Conservation (phyloP, 2,888 invertebrate species). For the Ornithoptera priamus region DNA sequence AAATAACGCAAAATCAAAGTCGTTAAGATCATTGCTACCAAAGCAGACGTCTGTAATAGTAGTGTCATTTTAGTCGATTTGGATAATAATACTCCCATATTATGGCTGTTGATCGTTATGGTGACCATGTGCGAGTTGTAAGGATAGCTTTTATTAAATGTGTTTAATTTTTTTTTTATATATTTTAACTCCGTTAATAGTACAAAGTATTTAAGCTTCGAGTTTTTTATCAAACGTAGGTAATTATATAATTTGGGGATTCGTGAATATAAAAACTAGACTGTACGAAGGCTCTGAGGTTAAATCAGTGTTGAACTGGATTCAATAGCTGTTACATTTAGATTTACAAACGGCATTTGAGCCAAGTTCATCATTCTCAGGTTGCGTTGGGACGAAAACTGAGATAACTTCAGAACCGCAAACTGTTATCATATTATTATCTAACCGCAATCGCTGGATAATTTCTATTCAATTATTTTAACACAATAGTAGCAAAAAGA, state of each 20-base stretch:
- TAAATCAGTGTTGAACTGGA: slow-evolving; percentile 8
- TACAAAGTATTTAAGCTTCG: slow-evolving; percentile 58
- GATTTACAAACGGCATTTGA: slow-evolving; percentile 20
- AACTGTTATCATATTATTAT: slow-evolving; percentile 29
- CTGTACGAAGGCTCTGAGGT: slow-evolving; percentile 15
- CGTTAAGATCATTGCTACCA: slow-evolving; percentile 22
- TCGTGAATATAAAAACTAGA: slow-evolving; percentile 3
- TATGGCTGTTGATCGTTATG: slow-evolving; percentile 45
- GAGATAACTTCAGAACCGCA: slow-evolving; percentile 25
- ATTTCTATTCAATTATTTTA: slow-evolving; percentile 31
- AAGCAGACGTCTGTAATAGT: slow-evolving; percentile 38
- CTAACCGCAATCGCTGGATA: slow-evolving; percentile 26
- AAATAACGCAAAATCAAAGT: slow-evolving; percentile 24
- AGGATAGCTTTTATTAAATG: slow-evolving; percentile 51
- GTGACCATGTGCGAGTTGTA: slow-evolving; percentile 32
- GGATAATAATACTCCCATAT: slow-evolving; percentile 53
- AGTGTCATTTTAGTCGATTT: slow-evolving; percentile 50
- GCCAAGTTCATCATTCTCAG: slow-evolving; percentile 18
- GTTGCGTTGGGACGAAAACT: slow-evolving; percentile 13
- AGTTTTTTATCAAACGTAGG: slow-evolving; percentile 21
- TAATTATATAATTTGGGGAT: slow-evolving; percentile 25
- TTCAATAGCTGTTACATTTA: slow-evolving; percentile 10
- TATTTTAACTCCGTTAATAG: slow-evolving; percentile 70
- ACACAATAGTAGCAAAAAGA: slow-evolving; percentile 43
- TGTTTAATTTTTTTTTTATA: slow-evolving; percentile 40